Evolutionary conservation across 2,113 vertebrate species (phyloP), one percentile per base, ranked within the genome.

Genomic region (Poeciliopsis occidentalis): DNA sequence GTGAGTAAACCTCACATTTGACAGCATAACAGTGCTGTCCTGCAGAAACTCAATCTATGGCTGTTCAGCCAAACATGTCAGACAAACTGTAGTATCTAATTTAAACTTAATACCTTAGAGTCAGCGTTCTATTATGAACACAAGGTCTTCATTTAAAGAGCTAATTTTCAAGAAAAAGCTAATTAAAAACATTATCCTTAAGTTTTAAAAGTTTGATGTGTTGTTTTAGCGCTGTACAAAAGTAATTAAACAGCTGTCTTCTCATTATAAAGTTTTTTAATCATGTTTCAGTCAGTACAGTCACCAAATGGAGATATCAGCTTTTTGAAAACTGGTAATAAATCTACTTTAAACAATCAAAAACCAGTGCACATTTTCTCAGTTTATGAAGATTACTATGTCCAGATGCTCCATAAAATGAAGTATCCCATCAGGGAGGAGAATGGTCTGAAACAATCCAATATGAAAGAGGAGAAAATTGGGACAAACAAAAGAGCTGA

Each of bases 261-360:
- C 51, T n/a, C 19, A 10, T 57, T 57, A 57, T 57, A 22, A 24
- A 57, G 22, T 19, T n/a, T 57, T 24, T 57, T 22, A 24, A 24
- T n/a, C 22, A 10, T n/a, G 4, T 57, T 57, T 57, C 51, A n/a
- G 51, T 57, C n/a, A 24, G 51, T 24, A 47, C 17, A 57, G 24
- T 57, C 51, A 57, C 19, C 24, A n/a, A 57, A 57, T 57, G n/a
- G 22, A 57, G 51, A 57, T 3, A 57, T 57, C 51, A 57, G 51
- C 51, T 57, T n/a, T 37, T n/a, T n/a, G 8, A 57, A 57, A 57
- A n/a, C 22, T 57, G 51, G 51, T 57, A 24, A 57, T 57, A 57
- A 57, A 57, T 57, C 51, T n/a, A 57, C 51, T 57, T 57, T 57
- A 57, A n/a, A 54, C 47, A 54, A 54, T 54, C 47, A 54, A 54